Evolutionary conservation across 2,888 invertebrate genomes (phyloP).

Genomic region (Subacronicta megacephala): DNA sequence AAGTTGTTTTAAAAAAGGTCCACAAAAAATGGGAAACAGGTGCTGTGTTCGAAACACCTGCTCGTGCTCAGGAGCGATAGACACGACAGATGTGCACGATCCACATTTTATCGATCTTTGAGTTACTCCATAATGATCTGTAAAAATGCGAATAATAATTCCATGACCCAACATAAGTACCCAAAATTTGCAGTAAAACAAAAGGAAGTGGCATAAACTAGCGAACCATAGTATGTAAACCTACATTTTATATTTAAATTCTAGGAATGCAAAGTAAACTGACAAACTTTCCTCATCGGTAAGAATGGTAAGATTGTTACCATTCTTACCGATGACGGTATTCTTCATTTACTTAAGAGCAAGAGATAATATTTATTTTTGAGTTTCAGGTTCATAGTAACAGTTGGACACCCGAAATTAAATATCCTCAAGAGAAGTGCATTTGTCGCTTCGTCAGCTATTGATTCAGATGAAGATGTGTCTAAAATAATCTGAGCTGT

Average conservation of each 20-base stretch:
- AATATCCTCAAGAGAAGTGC: conserved; percentile 13
- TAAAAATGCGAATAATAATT: conserved; percentile 30
- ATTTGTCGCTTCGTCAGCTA: conserved; percentile 27
- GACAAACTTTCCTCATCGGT: too few relatives aligned
- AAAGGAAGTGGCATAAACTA: too few relatives aligned
- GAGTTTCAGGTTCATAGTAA: too few relatives aligned
- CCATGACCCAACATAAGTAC: background rate
- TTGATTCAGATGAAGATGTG: conserved; percentile 11
- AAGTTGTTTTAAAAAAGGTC: conserved; percentile 58
- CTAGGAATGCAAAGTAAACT: too few relatives aligned
- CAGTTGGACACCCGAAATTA: conserved; percentile 18
- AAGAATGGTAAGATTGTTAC: too few relatives aligned
- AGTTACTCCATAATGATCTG: conserved; percentile 32
- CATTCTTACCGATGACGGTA: too few relatives aligned
- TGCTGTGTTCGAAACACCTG: conserved; percentile 76
- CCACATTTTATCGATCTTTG: conserved; percentile 61
- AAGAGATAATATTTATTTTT: too few relatives aligned
- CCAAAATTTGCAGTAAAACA: too few relatives aligned
- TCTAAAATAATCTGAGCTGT: conserved; percentile 9
- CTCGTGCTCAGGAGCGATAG: conserved; percentile 52
- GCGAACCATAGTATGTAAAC: too few relatives aligned
- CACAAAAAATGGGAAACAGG: conserved; percentile 83
- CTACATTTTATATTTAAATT: too few relatives aligned
- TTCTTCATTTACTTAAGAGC: too few relatives aligned
- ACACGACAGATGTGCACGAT: conserved; percentile 73